Base-by-base conservation (phyloP, 2,113 vertebrate genomes). In the Misgurnus anguillicaudatus region DNA sequence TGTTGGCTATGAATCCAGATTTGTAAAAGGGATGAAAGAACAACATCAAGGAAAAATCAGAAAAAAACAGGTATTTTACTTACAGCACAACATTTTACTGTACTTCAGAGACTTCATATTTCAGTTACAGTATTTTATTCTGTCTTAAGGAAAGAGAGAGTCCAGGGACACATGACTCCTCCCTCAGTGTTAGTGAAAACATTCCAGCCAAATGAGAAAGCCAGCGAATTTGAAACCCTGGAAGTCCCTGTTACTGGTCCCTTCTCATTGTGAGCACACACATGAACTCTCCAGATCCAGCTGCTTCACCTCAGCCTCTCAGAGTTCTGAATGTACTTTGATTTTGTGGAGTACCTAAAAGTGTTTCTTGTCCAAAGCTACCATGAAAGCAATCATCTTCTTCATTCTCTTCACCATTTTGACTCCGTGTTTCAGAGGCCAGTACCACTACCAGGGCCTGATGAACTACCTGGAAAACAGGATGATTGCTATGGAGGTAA, bases 391-490 rank as follows among this genome's bases (percentile, higher is more conserved):
- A 70, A 78, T 84, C 77, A 78, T 90, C 10, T 57, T 90, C 69
- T 80, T 93, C 48, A 74, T 91, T 24, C 68, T 93, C 63, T 85
- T 87, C 5, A 83, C 86, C 48, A 80, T 85, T 85, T 82, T 86
- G 21, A 41, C 65, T 60, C 69, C 63, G 48, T 70, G 88, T 6
- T 83, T 88, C 21, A 83, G 77, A 67, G 89, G 89, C 38, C 93
- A 94, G 88, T 83, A 91, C 86, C 92, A 94, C 86, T 91, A 92
- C 85, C 92, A 93, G 82, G 89, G 87, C 47, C 88, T 94, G 80
- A 91, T 94, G 90, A 92, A 93, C 82, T 93, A 94, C 86, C 85
- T 94, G 83, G 93, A 93, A 85, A 92, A 91, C 82, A 87, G 93
- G 83, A 79, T 94, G 85, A 65, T 89, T 73, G 90, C 92, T 6